Base-by-base conservation (phyloP, 2,113 vertebrate species). In the Myiagra hebetior region DNA sequence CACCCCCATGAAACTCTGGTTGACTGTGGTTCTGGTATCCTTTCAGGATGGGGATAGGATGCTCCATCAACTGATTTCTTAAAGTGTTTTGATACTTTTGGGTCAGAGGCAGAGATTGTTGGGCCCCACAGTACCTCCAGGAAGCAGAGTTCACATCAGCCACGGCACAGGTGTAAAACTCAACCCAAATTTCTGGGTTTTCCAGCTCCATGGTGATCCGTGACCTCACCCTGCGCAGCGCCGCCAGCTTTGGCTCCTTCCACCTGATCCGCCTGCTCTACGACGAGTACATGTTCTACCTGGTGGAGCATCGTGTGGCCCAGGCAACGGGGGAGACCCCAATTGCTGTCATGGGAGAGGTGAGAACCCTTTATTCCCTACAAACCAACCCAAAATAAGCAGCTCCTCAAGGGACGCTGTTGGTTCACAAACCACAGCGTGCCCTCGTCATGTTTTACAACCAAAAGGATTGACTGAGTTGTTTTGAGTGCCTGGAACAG, bases 261-360 rank as follows among this genome's bases (percentile, higher is more conserved):
- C 99, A 99, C 97, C 98, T 99, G 59, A 99, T 99, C 92, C 99
- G 99, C 33, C 98, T 99, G 84, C 99, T 99, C 7, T 99, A 99
- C 0, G 99, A 99, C 1, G 99, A 99, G 88, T 99, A 99, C 98
- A 99, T 99, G 99, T 99, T 99, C 93, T 99, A 99, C 97, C 98
- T 99, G 98, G 99, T 99, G 65, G 99, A 99, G 90, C 99, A 99
- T 47, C 99, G 99, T 0, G 99, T 99, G 13, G 99, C 99, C 30
- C 98, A 98, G 97, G 99, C 99, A 8, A 99, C 99, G 0, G 99
- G 99, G 44, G 99, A 99, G 97, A 99, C 99, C 0, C 99, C 99
- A 1, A 99, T 99, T 2, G 99, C 99, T 0, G 99, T 99, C 33
- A 99, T 99, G 99, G 99, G 99, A 85, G 99, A 99, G 99, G 99